Base-by-base conservation (phyloP, 2,113 vertebrate species). In the Bubo blakistoni region DNA sequence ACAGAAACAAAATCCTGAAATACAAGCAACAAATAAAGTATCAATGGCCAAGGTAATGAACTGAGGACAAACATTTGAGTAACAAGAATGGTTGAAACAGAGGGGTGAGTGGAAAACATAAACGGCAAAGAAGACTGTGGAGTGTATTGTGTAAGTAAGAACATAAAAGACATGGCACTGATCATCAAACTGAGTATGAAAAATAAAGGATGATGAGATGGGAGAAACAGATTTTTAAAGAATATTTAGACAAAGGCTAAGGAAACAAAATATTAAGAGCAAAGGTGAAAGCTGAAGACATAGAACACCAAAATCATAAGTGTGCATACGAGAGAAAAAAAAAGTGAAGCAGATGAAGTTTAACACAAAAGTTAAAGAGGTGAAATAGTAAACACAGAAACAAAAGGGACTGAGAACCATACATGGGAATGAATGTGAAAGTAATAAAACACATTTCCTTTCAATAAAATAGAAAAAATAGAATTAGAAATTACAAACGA, bases 361-460 rank as follows among this genome's bases (percentile, higher is more conserved):
- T 46, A 59, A 65, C 22, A 61, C 11, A 65, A 74, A 91, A 46
- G 4, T 46, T 93, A 44, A 63, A 42, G 10, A 63, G 5, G 16
- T 13, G 62, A 65, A 84, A 34, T 1, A 40, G 6, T 38, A 78
- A 70, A 49, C 9, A 40, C 11, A 66, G 24, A 58, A 61, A 52
- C 10, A 65, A 76, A 58, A 67, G 0, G 1, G 4, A 59, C 42
- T 38, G 30, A 63, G 17, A 55, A 72, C 5, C 2, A 16, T 0
- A 0, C 8, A 55, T 34, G 11, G 6, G 7, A 88, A 63, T 27
- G n/a, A 61, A 61, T 52, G 5, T 42, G 25, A 62, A 22, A 89
- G 47, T 46, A 66, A 73, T 27, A 57, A 63, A 14, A 15, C 2
- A 54, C 0, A 0, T 52, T 57, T 70, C 16, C 2, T 71, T 88